Base-by-base conservation (phyloP, 2,113 vertebrate genomes). In the Oryzias woworae region DNA sequence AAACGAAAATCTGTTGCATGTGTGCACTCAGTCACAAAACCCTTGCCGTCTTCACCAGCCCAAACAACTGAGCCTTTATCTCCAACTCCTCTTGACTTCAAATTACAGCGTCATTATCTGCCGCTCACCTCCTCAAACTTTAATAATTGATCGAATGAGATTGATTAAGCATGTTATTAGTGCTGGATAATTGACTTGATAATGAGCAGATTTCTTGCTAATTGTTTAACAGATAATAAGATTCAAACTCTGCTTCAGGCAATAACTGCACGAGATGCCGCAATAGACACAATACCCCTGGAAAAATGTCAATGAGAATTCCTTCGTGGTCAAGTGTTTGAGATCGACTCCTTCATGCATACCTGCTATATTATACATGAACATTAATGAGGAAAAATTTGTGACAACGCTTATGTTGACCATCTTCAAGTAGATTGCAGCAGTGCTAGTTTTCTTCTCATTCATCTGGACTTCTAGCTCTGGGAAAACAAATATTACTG, bases 121-220 rank as follows among this genome's bases (percentile, higher is more conserved):
- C 57, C 77, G 48, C 67, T 81, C 71, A 70, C 85, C 80, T 81
- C 59, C 67, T 84, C 85, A 84, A 85, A 85, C 60, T 60, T 85
- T 87, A 88, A 83, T 86, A 86, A 90, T 80, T 90, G 86, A 87
- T 87, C 60, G 80, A 82, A 82, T 74, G 72, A 82, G 83, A 90
- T 85, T 81, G 88, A 88, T 90, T 88, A 86, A 88, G 81, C 82
- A 80, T 78, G 82, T 83, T 82, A 88, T 90, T 90, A 88, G 80
- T 68, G 65, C 60, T 47, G 73, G 67, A 78, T 88, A 86, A 87
- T 90, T 82, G 82, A 67, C 77, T 81, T 82, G 78, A 88, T 87
- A 87, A 86, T 82, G 78, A 85, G 82, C 84, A 86, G 88, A 90
- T 87, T 82, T 75, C 71, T 55, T 77, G 71, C 79, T 87, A 88